phyloP scores from a whole-genome alignment of 1,140 invertebrate genomes.

The Heliconius eleuchia region DNA sequence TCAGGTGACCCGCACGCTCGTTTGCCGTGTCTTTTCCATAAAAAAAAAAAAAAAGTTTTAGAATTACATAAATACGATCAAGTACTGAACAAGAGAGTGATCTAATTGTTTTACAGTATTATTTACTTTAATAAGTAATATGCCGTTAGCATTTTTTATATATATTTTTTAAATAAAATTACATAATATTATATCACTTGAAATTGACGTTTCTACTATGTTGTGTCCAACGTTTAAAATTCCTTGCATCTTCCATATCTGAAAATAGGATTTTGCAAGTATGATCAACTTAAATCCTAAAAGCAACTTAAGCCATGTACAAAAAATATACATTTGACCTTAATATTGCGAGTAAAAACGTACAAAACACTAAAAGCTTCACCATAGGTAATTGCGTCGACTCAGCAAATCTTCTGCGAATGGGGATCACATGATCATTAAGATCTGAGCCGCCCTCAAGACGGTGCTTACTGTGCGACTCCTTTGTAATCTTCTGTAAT shows the following conservation, averaged over 20 bases:
- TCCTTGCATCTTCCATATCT: background rate
- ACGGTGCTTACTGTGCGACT: slow-evolving; percentile 52
- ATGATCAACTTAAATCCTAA: background rate
- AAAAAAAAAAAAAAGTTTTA: background rate
- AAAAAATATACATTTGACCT: background rate
- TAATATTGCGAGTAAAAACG: background rate
- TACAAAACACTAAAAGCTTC: slow-evolving; percentile 12
- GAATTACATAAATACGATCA: background rate
- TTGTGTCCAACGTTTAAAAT: background rate
- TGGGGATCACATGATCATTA: slow-evolving; percentile 61
- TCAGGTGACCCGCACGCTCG: too few relatives aligned
- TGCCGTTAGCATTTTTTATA: background rate
- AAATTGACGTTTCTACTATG: background rate
- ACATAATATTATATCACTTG: background rate
- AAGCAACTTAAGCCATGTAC: background rate
- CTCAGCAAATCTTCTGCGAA: slow-evolving; percentile 51
- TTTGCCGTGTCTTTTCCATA: too few relatives aligned
- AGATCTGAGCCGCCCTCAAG: slow-evolving; percentile 51
- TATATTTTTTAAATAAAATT: background rate
- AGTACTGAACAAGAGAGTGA: background rate
- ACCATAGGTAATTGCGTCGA: slow-evolving; percentile 46
- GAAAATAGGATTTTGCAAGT: background rate
- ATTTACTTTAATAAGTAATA: background rate
- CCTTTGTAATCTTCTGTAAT: slow-evolving; percentile 64
- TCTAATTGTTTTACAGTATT: too few relatives aligned